phyloP scores from a whole-genome alignment of 2,113 vertebrate species.

The Oncorhynchus gorbuscha region DNA sequence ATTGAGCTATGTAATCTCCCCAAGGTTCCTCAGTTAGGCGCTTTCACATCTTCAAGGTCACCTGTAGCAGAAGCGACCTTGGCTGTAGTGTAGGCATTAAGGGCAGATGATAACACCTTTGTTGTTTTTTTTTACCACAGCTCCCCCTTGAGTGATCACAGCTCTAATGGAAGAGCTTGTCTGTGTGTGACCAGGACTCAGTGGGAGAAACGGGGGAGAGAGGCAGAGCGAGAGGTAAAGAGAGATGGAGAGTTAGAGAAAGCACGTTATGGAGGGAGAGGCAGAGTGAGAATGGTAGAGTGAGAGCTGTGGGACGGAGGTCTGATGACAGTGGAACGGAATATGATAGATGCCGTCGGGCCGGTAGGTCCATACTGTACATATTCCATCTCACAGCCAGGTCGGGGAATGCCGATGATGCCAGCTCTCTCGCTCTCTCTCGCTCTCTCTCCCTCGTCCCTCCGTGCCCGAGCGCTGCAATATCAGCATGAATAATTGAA shows the following conservation, averaged over 20 bases:
- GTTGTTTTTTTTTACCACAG: not conserved
- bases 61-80: constrained; percentile 6
- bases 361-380: constrained; percentile 24
- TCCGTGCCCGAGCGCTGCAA: constrained; percentile 55
- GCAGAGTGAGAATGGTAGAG: not conserved
- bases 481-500: constrained; percentile 72
- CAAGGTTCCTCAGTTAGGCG: constrained; percentile 3
- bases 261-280: not conserved
- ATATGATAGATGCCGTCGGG: constrained; percentile 17
- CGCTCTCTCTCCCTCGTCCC: constrained; percentile 8
- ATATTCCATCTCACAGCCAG: constrained; percentile 53
- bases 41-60: constrained; percentile 43
- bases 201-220: not conserved
- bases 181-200: not conserved
- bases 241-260: constrained; percentile 1
- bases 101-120: constrained; percentile 3
- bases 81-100: not conserved
- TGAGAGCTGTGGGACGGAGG: not conserved
- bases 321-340: constrained; percentile 11
- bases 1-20: constrained; percentile 34
- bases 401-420: constrained; percentile 42
- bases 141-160: constrained; percentile 22
- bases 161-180: not conserved
- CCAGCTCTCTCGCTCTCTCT: constrained; percentile 1
- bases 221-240: not conserved